Conservation (phyloP, 2,113 vertebrate genomes). For the Phodopus roborovskii region DNA sequence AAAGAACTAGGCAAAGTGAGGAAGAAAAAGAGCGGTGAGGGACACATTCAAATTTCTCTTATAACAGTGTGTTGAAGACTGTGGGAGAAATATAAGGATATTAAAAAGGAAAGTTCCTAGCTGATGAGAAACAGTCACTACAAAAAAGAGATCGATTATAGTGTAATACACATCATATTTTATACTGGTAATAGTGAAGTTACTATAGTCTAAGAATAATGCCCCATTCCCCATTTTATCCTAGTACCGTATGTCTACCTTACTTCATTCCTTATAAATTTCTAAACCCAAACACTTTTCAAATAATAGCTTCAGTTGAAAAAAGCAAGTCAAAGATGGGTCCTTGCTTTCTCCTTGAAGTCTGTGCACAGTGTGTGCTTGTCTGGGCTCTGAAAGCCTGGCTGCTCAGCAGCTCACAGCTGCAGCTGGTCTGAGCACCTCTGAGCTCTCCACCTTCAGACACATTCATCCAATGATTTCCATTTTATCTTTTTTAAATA, state of each 20-base stretch:
- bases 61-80: neutral
- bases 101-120: neutral
- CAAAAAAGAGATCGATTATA: neutral
- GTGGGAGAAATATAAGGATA: neutral
- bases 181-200: neutral
- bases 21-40: neutral
- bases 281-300: conserved; percentile 7
- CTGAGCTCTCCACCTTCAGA: conserved; percentile 29
- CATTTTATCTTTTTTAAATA: conserved; percentile 77
- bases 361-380: neutral
- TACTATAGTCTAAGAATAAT: conserved; percentile 28
- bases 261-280: neutral
- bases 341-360: neutral
- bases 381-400: neutral
- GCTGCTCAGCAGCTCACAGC: neutral
- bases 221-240: neutral
- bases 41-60: neutral
- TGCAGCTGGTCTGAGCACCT: neutral
- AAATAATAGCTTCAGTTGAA: conserved; percentile 13
- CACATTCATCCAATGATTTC: conserved; percentile 44
- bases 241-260: neutral
- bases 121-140: neutral
- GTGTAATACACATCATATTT: neutral
- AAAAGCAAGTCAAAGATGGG: neutral
- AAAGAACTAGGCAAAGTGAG: neutral